A percentile compares a stretch with the other conserved stretches of the same genome.
These are phyloP conservation scores for Amphiduros pacificus DNA, from an alignment of 2,888 invertebrate species.

Conservation along the genomic window DNA sequence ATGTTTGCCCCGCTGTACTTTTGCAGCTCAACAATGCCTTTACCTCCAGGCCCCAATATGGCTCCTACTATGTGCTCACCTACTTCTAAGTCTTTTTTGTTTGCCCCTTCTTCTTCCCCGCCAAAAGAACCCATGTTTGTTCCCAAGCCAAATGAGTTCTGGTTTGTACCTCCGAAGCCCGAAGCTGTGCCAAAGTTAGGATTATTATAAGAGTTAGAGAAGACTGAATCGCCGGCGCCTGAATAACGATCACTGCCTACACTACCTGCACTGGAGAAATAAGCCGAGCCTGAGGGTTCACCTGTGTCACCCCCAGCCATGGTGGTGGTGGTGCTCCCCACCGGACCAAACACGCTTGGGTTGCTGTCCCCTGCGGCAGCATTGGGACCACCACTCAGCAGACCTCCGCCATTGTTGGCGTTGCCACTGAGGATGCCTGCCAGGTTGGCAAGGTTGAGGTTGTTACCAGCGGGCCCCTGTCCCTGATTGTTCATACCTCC, in stretches of 20 bases:
- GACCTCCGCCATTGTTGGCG: constrained; percentile 7
- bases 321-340: constrained; percentile 38
- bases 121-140: constrained; percentile 60
- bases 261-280: constrained; percentile 60
- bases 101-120: constrained; percentile 29
- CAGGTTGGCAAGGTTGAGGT: constrained; percentile 29
- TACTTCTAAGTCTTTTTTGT: constrained; percentile 78
- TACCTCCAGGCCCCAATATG: constrained; percentile 94
- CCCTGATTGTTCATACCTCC: constrained; percentile 1
- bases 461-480: constrained; percentile 10
- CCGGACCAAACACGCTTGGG: constrained; percentile 45
- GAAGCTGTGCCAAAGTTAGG: constrained; percentile 20
- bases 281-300: constrained; percentile 19
- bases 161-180: constrained; percentile 65
- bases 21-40: constrained; percentile 95
- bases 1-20: constrained; percentile 96
- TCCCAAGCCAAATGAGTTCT: constrained; percentile 85
- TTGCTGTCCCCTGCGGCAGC: constrained; percentile 9
- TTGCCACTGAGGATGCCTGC: constrained; percentile 27
- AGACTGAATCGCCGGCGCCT: constrained; percentile 22
- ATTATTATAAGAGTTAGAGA: constrained; percentile 18
- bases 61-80: constrained; percentile 91
- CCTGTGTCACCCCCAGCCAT: constrained; percentile 27
- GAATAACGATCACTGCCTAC: constrained; percentile 36
- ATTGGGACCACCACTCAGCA: background rate